These are phyloP conservation scores for Parapristionchus giblindavisi DNA, from an alignment of 2,888 invertebrate species.

Conservation along the genomic window DNA sequence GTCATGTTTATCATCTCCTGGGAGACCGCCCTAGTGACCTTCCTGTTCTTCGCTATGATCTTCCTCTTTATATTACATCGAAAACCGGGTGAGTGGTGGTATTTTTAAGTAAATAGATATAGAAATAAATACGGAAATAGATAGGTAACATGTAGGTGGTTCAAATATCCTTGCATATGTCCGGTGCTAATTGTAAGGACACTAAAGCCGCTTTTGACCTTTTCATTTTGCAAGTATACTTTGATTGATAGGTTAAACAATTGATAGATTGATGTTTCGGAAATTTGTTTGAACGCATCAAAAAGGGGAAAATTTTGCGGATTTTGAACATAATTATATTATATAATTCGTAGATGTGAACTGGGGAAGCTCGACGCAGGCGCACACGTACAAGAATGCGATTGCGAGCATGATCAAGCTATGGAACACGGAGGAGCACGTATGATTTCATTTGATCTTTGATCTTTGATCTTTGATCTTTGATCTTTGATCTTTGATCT, in stretches of 20 bases:
- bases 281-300: too few relatives aligned
- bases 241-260: too few relatives aligned
- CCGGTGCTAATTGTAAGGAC: too few relatives aligned
- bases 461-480: too few relatives aligned
- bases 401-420: slow-evolving; percentile 86
- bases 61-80: slow-evolving; percentile 91
- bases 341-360: slow-evolving; percentile 79
- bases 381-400: slow-evolving; percentile 92
- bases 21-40: slow-evolving; percentile 73
- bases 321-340: too few relatives aligned
- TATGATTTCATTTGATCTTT: slow-evolving; percentile 71
- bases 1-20: slow-evolving; percentile 75
- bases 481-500: too few relatives aligned
- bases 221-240: too few relatives aligned
- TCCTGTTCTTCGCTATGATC: slow-evolving; percentile 75
- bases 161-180: too few relatives aligned
- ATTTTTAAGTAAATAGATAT: background rate
- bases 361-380: slow-evolving; percentile 96
- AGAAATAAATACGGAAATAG: background rate
- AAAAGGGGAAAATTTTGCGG: too few relatives aligned
- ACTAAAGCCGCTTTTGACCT: too few relatives aligned
- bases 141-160: too few relatives aligned
- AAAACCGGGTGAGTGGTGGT: slow-evolving; percentile 84
- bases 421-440: slow-evolving; percentile 89
- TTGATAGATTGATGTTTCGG: too few relatives aligned